Conservation (phyloP, 2,113 vertebrate genomes). For the Zosterops lateralis region DNA sequence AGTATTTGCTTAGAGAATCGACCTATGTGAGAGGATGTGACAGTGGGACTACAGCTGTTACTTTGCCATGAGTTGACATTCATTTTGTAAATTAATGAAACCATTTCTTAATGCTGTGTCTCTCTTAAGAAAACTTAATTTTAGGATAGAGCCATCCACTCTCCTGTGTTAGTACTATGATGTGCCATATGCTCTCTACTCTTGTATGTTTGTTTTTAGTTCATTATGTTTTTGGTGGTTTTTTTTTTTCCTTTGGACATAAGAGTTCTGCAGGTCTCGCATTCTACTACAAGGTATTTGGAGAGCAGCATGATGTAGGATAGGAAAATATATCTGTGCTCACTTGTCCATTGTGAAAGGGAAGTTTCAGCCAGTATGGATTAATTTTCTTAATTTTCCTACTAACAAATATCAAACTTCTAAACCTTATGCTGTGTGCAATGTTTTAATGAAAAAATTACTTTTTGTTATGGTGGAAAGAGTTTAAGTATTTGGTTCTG, state of each 20-base stretch:
- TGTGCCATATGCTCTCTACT: not conserved
- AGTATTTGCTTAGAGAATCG: conserved; percentile 11
- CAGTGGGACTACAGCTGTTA: not conserved
- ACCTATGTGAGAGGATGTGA: not conserved
- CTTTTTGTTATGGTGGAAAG: not conserved
- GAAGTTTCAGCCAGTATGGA: not conserved
- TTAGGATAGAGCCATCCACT: not conserved
- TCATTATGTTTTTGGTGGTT: not conserved
- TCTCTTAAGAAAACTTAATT: not conserved
- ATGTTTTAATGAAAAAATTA: not conserved
- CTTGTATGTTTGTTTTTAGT: not conserved
- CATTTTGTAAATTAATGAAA: not conserved
- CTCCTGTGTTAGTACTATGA: not conserved
- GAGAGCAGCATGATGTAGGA: not conserved
- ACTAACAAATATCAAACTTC: not conserved
- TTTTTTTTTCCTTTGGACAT: not conserved
- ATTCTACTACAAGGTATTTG: not conserved
- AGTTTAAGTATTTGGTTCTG: not conserved
- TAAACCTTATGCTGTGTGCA: not conserved
- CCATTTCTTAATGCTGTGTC: not conserved
- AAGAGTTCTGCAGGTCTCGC: not conserved
- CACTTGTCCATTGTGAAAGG: not conserved
- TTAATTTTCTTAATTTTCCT: not conserved
- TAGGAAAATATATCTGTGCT: not conserved
- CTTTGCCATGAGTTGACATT: not conserved